These are phyloP conservation scores for Alviniconcha marisindica DNA, from an alignment of 1,140 invertebrate species.

Conservation along the genomic window DNA sequence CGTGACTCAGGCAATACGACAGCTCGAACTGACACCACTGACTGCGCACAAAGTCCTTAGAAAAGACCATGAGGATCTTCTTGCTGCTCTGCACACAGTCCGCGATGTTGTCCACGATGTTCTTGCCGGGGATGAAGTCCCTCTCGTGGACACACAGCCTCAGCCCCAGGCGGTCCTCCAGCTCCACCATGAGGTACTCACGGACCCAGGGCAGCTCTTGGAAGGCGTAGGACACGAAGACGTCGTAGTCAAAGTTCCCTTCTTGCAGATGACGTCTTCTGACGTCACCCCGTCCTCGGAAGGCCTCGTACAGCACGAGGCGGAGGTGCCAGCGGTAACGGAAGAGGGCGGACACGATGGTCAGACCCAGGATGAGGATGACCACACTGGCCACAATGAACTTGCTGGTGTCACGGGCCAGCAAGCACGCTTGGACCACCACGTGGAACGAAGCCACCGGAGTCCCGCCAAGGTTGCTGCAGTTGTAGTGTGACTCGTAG, in stretches of 20 bases:
- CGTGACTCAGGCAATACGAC: conserved; percentile 62
- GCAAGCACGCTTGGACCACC: conserved; percentile 26
- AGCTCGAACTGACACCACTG: conserved; percentile 72
- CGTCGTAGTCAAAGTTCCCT: conserved; percentile 44
- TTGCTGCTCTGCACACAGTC: conserved; percentile 55
- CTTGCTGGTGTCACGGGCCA: not conserved
- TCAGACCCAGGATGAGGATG: conserved; percentile 1
- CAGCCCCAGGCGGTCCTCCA: conserved; percentile 37
- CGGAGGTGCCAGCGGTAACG: conserved; percentile 32
- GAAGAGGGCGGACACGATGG: not conserved
- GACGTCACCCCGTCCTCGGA: not conserved
- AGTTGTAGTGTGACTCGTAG: conserved; percentile 28
- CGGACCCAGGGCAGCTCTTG: conserved; percentile 60
- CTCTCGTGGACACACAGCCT: conserved; percentile 62
- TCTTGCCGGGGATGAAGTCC: conserved; percentile 59
- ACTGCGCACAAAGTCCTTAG: conserved; percentile 53
- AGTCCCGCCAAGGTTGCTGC: not conserved
- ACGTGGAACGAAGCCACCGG: not conserved
- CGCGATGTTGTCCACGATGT: conserved; percentile 59
- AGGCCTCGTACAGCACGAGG: conserved; percentile 20
- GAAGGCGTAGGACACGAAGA: conserved; percentile 52
- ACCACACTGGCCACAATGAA: not conserved
- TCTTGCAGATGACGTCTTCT: not conserved
- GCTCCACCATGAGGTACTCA: conserved; percentile 71
- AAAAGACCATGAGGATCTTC: conserved; percentile 57